phyloP scores from a whole-genome alignment of 2,113 vertebrate species.

The Mobula birostris region DNA sequence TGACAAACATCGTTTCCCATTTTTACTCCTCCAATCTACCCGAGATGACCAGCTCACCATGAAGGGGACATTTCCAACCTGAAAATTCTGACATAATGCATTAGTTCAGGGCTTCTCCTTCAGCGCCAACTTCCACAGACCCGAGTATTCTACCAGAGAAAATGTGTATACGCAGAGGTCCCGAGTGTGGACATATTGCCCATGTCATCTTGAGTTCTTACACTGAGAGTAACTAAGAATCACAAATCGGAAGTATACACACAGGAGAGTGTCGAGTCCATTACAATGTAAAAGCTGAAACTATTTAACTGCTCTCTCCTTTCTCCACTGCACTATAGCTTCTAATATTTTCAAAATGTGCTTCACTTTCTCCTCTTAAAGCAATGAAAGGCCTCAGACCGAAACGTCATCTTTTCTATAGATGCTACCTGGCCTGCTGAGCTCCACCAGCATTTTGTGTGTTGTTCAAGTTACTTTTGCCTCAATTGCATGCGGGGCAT shows the following conservation, averaged over 20 bases:
- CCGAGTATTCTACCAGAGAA: background rate
- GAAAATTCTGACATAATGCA: too few species aligned
- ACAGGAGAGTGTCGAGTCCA: background rate
- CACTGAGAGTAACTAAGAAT: background rate
- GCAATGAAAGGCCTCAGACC: too few species aligned
- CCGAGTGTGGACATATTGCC: background rate
- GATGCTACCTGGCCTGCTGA: too few species aligned
- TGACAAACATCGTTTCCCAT: too few species aligned
- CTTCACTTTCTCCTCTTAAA: background rate
- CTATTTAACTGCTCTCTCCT: background rate
- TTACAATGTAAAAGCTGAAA: background rate
- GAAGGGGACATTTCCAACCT: too few species aligned
- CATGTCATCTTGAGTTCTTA: background rate
- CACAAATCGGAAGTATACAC: background rate
- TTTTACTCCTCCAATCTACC: too few species aligned
- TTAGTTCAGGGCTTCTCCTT: background rate
- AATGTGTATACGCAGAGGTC: background rate
- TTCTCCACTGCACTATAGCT: background rate
- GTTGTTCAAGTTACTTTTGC: background rate
- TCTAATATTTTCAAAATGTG: background rate
- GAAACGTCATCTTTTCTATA: too few species aligned
- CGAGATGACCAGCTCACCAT: too few species aligned
- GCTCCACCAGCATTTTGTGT: too few species aligned
- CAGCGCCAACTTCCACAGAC: background rate
- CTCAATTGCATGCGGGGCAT: background rate